Evolutionary conservation across 2,113 vertebrate genomes (phyloP).

Genomic region (Origma solitaria): DNA sequence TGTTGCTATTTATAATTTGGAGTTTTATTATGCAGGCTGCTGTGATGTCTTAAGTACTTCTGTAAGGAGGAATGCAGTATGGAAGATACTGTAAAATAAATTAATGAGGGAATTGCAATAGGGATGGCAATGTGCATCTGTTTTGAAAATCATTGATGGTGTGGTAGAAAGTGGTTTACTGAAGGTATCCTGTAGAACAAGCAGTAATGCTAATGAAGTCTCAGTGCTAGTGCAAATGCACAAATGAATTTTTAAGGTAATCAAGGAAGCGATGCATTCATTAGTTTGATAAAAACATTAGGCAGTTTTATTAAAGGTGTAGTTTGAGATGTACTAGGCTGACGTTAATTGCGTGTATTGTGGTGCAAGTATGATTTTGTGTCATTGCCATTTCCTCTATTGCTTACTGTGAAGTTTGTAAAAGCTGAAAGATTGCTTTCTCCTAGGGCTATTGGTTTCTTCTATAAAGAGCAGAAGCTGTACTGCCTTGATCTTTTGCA

Average conservation of each 20-base stretch:
- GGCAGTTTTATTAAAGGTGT: not conserved
- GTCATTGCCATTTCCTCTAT: not conserved
- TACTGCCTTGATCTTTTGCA: not conserved
- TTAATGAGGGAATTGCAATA: not conserved
- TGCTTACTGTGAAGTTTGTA: not conserved
- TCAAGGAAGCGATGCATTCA: not conserved
- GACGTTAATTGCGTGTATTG: not conserved
- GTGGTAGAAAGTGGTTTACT: not conserved
- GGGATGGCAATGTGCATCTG: not conserved
- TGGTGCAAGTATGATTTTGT: not conserved
- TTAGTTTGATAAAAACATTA: not conserved
- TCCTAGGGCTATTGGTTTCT: not conserved
- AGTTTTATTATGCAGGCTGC: not conserved
- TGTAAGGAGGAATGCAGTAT: not conserved
- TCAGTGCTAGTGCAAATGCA: not conserved
- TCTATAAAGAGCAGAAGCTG: slow-evolving; percentile 16
- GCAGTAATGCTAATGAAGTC: not conserved
- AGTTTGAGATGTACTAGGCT: not conserved
- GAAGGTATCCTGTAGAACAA: not conserved
- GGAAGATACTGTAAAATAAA: not conserved
- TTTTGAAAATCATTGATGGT: not conserved
- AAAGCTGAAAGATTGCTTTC: not conserved
- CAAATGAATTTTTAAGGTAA: not conserved
- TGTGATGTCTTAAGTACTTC: not conserved
- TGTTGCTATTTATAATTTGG: not conserved